Base-by-base conservation (phyloP, 1,140 invertebrate genomes). In the Anagrus nilaparvatae region DNA sequence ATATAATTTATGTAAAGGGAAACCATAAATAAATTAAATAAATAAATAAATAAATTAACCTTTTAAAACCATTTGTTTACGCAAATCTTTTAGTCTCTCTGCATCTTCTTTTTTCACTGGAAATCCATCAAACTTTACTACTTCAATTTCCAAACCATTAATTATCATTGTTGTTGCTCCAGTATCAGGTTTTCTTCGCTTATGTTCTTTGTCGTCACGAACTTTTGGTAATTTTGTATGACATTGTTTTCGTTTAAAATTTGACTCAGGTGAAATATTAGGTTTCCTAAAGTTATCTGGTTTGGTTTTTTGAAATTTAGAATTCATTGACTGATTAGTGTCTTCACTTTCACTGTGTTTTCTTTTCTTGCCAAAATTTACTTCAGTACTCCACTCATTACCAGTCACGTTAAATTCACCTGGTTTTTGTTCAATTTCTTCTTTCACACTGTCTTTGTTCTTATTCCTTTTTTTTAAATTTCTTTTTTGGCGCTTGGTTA, bases 71-170 rank as follows among this genome's bases (percentile, higher is more conserved):
- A 85, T 72, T 53, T 74, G 71, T 44, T 74, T 69, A 46, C 71
- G 70, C 10, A 85, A 55, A 36, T 77, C 65, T 40, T 66, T 60
- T 3, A 85, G 58, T 44, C 79, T 65, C 18, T 77, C 72, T 12
- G 75, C 79, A 71, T 87, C 83, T 58, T 78, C 78, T 57, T 77
- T 77, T 59, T 73, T 77, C 0, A 85, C 67, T 19, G 77, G 77
- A 53, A 81, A 84, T 14, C 81, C 80, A 60, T 83, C 77, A 61
- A 71, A 78, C 43, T 72, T 73, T 0, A 72, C 63, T 17, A 84
- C 58, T 51, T 79, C 70, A 25, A 80, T 53, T 51, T 76, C 70
- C 52, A 75, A 63, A 31, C 80, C 78, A 66, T 81, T 77, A 8
- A 82, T 73, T 12, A 69, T 69, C 4, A 75, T 61, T 53, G 69